These are phyloP conservation scores for Holotrichia oblita DNA, from an alignment of 1,140 invertebrate species.

Conservation along the genomic window DNA sequence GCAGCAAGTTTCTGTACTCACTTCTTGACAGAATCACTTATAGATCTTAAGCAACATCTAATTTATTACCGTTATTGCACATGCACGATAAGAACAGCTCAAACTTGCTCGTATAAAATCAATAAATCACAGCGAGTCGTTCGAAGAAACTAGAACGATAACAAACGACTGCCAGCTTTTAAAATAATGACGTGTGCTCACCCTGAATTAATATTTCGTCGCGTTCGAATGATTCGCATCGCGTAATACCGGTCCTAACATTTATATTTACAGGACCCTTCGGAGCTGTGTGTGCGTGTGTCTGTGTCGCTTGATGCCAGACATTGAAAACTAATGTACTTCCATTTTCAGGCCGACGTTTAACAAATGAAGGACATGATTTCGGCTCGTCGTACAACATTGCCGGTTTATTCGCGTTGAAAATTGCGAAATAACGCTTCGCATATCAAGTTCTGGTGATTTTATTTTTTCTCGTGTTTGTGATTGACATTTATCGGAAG, in stretches of 20 bases:
- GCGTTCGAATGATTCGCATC: background rate
- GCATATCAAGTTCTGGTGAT: background rate
- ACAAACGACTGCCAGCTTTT: background rate
- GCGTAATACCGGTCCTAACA: background rate
- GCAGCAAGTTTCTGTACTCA: too few relatives aligned
- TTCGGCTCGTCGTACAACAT: background rate
- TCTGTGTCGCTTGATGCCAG: background rate
- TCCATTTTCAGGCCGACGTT: background rate
- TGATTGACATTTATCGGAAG: too few relatives aligned
- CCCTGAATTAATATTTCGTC: background rate
- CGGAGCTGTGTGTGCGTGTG: background rate
- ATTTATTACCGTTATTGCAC: background rate
- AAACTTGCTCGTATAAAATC: background rate
- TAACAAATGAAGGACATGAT: constrained; percentile 2
- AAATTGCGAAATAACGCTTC: background rate
- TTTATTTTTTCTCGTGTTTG: too few relatives aligned
- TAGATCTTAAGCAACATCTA: background rate
- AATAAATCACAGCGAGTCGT: background rate
- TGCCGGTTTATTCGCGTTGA: background rate
- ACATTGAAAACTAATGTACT: constrained; percentile 4
- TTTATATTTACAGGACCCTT: constrained; percentile 1
- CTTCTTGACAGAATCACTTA: background rate
- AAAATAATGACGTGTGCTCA: background rate
- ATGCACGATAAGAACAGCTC: background rate
- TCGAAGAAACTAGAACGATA: background rate